Evolutionary conservation across 2,797 vertebrate genomes (phyloP).

Genomic region (Euthynnus affinis): DNA sequence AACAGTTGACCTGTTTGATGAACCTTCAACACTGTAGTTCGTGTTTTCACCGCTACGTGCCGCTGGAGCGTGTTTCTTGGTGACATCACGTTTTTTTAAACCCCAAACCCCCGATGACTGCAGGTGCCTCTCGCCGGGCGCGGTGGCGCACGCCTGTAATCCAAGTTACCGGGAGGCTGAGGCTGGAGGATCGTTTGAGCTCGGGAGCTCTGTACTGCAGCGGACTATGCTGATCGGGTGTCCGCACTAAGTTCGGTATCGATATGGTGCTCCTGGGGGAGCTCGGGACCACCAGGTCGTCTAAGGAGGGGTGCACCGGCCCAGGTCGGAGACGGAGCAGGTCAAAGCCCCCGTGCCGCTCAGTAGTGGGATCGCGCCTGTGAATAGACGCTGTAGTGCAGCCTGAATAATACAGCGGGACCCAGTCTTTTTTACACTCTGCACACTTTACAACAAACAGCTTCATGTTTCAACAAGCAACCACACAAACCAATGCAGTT

Average conservation of each 20-base stretch:
- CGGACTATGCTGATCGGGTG: slow-evolving; percentile 75
- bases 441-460: too few relatives aligned
- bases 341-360: slow-evolving; percentile 79
- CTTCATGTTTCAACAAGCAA: too few relatives aligned
- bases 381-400: slow-evolving; percentile 75
- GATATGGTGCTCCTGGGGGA: slow-evolving; percentile 76
- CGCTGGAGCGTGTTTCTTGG: too few relatives aligned
- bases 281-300: slow-evolving; percentile 74
- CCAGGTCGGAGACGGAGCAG: slow-evolving; percentile 83
- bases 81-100: too few relatives aligned
- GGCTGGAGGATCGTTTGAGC: slow-evolving; percentile 74
- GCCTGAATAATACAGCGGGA: slow-evolving; percentile 72
- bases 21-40: too few relatives aligned
- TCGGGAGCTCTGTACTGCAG: slow-evolving; percentile 77
- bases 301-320: slow-evolving; percentile 80
- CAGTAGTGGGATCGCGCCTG: slow-evolving; percentile 81
- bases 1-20: too few relatives aligned
- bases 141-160: slow-evolving; percentile 63
- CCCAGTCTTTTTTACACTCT: slow-evolving; percentile 61
- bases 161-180: slow-evolving; percentile 72
- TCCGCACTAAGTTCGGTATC: slow-evolving; percentile 69
- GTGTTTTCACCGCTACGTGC: too few relatives aligned
- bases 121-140: not conserved
- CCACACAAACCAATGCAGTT: too few relatives aligned
- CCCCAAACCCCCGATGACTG: too few relatives aligned